These are phyloP conservation scores for Lanius ludovicianus DNA, from an alignment of 2,113 vertebrate species.

Conservation along the genomic window DNA sequence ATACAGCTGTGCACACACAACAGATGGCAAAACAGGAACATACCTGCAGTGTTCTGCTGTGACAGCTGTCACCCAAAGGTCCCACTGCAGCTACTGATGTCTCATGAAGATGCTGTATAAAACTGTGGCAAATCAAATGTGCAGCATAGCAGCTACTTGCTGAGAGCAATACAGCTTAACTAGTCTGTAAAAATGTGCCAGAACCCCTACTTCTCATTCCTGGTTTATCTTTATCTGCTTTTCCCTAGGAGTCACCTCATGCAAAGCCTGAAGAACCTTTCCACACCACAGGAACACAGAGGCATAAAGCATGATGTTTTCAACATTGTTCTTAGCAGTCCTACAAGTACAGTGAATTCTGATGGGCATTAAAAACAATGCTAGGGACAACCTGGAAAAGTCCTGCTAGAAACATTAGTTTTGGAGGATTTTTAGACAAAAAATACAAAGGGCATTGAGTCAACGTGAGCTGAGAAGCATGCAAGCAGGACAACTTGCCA, in stretches of 20 bases:
- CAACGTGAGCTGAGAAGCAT: slow-evolving; percentile 67
- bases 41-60: not conserved
- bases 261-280: not conserved
- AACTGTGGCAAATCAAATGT: not conserved
- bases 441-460: slow-evolving; percentile 33
- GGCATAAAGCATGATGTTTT: not conserved
- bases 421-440: not conserved
- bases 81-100: not conserved
- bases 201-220: not conserved
- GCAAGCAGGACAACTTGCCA: slow-evolving; percentile 56
- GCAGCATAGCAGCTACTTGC: not conserved
- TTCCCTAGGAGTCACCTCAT: not conserved
- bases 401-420: not conserved
- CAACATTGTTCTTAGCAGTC: not conserved
- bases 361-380: not conserved
- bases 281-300: not conserved
- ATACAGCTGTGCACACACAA: not conserved
- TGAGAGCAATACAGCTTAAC: not conserved
- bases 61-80: not conserved
- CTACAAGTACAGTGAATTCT: not conserved
- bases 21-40: not conserved
- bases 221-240: not conserved
- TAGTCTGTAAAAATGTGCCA: not conserved
- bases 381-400: not conserved
- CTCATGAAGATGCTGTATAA: not conserved